Percentiles rank a stretch among this genome's conserved stretches.
Conservation (phyloP, 2,888 invertebrate genomes). For the Nasonovia ribisnigri region DNA sequence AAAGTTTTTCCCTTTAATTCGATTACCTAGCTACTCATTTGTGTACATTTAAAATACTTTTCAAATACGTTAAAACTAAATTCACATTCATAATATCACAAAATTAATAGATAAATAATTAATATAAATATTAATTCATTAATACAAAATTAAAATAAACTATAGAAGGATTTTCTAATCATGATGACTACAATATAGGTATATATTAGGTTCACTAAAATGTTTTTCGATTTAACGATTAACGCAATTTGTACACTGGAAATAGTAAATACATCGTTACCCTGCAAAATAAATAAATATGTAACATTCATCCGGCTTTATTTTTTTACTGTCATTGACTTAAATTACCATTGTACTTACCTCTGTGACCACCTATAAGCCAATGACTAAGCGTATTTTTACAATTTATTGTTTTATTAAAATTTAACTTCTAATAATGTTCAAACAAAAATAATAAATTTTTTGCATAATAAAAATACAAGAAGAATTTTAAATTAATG, state of each 20-base stretch:
- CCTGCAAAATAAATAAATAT: no score
- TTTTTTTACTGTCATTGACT: no score
- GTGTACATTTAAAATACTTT: constrained; percentile 15
- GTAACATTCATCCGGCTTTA: no score
- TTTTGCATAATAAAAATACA: background rate
- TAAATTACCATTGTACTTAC: no score
- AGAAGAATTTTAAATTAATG: no score
- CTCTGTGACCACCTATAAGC: no score
- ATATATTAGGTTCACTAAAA: background rate
- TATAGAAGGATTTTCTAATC: background rate
- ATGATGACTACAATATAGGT: background rate
- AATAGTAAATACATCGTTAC: no score
- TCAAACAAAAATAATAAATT: background rate
- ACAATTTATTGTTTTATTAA: no score
- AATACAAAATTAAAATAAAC: no score
- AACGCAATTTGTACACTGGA: no score
- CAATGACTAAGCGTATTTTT: background rate
- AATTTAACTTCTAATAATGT: no score
- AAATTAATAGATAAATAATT: background rate
- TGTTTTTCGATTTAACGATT: background rate
- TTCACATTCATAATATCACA: background rate
- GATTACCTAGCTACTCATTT: background rate
- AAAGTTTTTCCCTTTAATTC: background rate
- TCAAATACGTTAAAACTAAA: background rate
- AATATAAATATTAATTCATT: no score